phyloP scores from a whole-genome alignment of 2,113 vertebrate species.

The Hippocampus abdominalis region DNA sequence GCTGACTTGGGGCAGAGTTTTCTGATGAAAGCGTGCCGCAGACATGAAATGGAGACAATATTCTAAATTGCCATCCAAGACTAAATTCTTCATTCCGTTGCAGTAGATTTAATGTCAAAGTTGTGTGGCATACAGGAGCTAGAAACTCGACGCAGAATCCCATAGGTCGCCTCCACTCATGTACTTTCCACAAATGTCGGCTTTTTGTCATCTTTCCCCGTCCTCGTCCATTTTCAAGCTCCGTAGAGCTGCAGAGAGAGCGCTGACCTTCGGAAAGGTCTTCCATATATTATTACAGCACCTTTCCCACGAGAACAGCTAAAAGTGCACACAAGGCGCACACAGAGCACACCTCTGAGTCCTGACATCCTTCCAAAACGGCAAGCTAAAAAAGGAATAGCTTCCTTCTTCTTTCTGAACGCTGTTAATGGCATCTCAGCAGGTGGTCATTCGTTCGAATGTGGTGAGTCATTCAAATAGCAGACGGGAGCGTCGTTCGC shows the following conservation, averaged over 20 bases:
- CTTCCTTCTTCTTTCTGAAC: constrained; percentile 9
- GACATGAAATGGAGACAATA: no score
- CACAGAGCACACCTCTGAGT: constrained; percentile 2
- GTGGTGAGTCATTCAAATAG: not conserved
- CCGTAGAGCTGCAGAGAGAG: constrained; percentile 5
- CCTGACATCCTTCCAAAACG: constrained; percentile 22
- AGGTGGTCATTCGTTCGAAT: constrained; percentile 18
- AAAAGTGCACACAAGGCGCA: constrained; percentile 13
- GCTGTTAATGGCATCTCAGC: constrained; percentile 28
- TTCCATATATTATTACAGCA: constrained; percentile 53
- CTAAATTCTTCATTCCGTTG: no score
- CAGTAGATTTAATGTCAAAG: no score
- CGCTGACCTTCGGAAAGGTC: constrained; percentile 37
- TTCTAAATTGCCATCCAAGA: no score
- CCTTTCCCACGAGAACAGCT: constrained; percentile 28
- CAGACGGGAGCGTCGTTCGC: not conserved
- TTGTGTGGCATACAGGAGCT: no score
- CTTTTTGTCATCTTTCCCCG: no score
- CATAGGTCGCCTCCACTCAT: no score
- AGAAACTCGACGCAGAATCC: no score
- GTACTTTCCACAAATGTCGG: no score
- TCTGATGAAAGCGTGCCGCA: no score
- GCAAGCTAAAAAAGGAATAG: constrained; percentile 49
- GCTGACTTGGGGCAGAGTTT: no score
- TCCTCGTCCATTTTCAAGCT: no score